Evolutionary conservation across 37 sponge, comb jelly and placozoan genomes (phyloP), one percentile per base, ranked within the genome.

Genomic region (Diacarnus erythraeanus): DNA sequence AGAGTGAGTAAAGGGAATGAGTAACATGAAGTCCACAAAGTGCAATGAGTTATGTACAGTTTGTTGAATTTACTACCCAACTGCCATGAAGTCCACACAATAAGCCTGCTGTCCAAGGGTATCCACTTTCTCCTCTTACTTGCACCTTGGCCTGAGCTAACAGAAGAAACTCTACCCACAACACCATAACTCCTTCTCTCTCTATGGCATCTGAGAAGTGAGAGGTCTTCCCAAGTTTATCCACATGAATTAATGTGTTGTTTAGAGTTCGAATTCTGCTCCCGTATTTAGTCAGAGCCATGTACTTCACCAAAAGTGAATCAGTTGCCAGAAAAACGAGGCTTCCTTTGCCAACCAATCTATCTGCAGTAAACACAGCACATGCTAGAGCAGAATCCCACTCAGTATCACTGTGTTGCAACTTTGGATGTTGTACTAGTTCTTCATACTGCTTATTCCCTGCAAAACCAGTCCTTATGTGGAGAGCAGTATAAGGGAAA

Each of bases 391-490:
- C 56, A 0, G n/a, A 29, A 29, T 79, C 27, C 75, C 74, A 79
- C 15, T 73, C 29, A 25, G 23, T 2, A 0, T 23, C 5, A 0
- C 20, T 43, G 33, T 44, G 64, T 2, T 61, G 21, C 40, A 79
- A 42, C 51, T 74, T 86, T 38, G 74, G 74, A 51, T 74, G 80
- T 0, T 38, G 22, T 1, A 56, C 41, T 1, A 41, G 47, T 36
- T 73, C 67, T 27, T 74, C 57, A 23, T 30, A 26, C 29, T 51
- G 58, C 29, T 20, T 0, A 0, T 31, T 47, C 15, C 79, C 85
- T n/a, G 66, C 78, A 79, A 79, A 79, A 0, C 86, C 86, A 47
- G 80, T 86, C 20, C 86, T 35, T 22, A 84, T 42, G 39, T 84
- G 84, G 10, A 84, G 58, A 10, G 59, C 77, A 12, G 57, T 43